phyloP scores from a whole-genome alignment of 2,888 invertebrate genomes.

The Prenolepis imparis region DNA sequence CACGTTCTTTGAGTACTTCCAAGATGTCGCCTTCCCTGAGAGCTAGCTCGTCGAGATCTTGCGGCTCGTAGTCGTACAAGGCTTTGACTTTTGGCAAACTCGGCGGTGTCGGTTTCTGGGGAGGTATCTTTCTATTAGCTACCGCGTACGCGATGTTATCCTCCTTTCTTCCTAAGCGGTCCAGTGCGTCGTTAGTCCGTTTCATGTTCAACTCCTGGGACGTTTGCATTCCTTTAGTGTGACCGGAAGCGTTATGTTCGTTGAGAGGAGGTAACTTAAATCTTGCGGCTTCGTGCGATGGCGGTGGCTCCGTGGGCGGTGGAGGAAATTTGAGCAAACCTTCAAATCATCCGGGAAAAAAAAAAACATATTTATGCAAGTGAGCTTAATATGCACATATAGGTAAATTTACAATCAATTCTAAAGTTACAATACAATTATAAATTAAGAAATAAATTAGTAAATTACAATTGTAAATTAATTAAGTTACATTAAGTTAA shows the following conservation, averaged over 20 bases:
- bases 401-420: neutral
- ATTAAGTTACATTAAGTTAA: too few species aligned
- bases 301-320: constrained; percentile 86
- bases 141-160: constrained; percentile 33
- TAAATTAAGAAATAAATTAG: too few species aligned
- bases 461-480: too few species aligned
- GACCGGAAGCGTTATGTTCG: constrained; percentile 51
- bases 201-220: constrained; percentile 45
- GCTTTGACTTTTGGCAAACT: constrained; percentile 86
- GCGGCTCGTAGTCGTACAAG: constrained; percentile 89
- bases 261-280: constrained; percentile 79
- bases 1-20: constrained; percentile 89
- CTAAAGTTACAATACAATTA: too few species aligned
- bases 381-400: neutral
- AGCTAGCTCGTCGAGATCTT: constrained; percentile 89
- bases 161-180: constrained; percentile 16
- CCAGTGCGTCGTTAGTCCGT: neutral
- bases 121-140: constrained; percentile 70
- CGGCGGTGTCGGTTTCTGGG: constrained; percentile 85
- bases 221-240: constrained; percentile 65
- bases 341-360: constrained; percentile 4
- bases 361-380: neutral
- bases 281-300: constrained; percentile 79
- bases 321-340: constrained; percentile 85
- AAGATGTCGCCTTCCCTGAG: constrained; percentile 89